Evolutionary conservation across 2,113 vertebrate species (phyloP).

Genomic region (Stegostoma tigrinum): DNA sequence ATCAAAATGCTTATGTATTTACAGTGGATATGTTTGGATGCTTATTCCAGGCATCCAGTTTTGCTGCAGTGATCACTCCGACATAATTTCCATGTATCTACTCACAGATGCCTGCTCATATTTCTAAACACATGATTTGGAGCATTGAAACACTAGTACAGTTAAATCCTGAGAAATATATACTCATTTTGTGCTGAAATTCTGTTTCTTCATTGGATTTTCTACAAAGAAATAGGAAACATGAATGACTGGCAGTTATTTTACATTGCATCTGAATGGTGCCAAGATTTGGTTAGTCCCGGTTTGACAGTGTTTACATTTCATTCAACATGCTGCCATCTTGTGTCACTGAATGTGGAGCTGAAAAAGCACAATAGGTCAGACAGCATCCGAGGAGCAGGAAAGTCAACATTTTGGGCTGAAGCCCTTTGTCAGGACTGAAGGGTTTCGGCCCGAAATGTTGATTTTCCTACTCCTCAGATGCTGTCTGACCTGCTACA

Average conservation of each 20-base stretch:
- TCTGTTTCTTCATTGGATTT: background rate
- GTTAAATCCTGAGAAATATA: background rate
- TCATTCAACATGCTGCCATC: background rate
- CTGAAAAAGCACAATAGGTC: no score
- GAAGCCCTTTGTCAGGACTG: no score
- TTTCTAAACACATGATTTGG: background rate
- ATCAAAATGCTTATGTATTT: background rate
- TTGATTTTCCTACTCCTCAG: no score
- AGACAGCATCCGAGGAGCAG: no score
- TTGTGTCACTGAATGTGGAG: no score
- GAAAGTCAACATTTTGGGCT: no score
- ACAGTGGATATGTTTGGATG: constrained; percentile 7
- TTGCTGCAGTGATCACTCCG: background rate
- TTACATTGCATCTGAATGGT: background rate
- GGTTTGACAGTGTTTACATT: background rate
- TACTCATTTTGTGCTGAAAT: background rate
- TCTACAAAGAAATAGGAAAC: no score
- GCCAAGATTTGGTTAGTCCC: background rate
- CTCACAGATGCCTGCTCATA: background rate
- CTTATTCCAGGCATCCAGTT: constrained; percentile 6
- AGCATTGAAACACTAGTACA: background rate
- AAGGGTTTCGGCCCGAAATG: no score
- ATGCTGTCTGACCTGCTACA: no score
- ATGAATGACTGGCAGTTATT: background rate
- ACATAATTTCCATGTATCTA: background rate